These are phyloP conservation scores for Patagioenas fasciata DNA, from an alignment of 2,113 vertebrate species.

Conservation along the genomic window DNA sequence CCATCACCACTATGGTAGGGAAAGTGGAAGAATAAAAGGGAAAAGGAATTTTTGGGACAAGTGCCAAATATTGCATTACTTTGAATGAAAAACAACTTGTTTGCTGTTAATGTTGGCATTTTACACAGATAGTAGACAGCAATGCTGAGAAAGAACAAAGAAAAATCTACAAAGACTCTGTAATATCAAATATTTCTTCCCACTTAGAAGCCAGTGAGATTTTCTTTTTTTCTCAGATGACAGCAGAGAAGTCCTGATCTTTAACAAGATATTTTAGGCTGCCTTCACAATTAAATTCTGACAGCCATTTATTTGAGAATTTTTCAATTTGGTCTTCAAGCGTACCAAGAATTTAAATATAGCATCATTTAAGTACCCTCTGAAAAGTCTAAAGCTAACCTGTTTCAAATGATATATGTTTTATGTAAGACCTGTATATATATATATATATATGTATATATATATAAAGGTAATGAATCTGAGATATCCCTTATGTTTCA, in stretches of 20 bases:
- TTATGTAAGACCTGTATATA: not conserved
- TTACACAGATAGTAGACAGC: conserved; percentile 9
- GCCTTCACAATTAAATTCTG: not conserved
- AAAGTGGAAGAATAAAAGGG: conserved; percentile 23
- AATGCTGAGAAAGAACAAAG: conserved; percentile 31
- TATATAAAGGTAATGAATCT: not conserved
- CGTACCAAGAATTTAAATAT: not conserved
- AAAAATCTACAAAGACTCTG: conserved; percentile 26
- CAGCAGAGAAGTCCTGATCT: not conserved
- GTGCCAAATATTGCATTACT: conserved; percentile 60
- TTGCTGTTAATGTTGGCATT: conserved; percentile 49
- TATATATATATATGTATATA: not conserved
- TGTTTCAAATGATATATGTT: not conserved
- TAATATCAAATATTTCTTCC: not conserved
- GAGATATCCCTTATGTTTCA: not conserved
- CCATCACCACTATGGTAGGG: conserved; percentile 10
- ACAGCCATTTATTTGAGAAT: not conserved
- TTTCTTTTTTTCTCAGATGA: not conserved
- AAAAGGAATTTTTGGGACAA: conserved; percentile 41
- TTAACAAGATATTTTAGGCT: not conserved
- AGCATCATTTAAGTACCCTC: not conserved
- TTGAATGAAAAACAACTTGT: conserved; percentile 43
- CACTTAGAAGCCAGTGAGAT: not conserved
- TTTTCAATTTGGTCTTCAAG: not conserved
- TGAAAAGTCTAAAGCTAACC: not conserved